Conservation (phyloP, 64 coral and sea anemone genomes). For the Hydrozoanthus tunicans region DNA sequence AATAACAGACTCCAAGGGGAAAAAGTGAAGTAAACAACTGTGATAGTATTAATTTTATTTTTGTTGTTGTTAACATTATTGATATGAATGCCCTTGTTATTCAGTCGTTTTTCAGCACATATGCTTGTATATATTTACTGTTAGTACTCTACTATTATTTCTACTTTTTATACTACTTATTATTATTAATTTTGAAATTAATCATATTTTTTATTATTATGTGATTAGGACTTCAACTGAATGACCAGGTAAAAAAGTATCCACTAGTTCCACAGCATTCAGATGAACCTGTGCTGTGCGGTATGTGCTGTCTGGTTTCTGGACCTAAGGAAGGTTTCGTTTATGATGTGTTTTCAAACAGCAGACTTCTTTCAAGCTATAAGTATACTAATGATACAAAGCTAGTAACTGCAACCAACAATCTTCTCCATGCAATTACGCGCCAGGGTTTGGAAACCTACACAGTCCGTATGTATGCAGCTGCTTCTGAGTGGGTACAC, state of each 20-base stretch:
- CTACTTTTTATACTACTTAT: not conserved
- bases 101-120: too few relatives aligned
- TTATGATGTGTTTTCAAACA: conserved; percentile 68
- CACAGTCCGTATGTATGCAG: conserved; percentile 90
- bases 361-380: conserved; percentile 70
- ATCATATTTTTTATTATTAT: not conserved
- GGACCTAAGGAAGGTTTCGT: conserved; percentile 88
- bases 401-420: conserved; percentile 60
- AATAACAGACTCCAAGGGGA: too few relatives aligned
- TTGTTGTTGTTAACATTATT: too few relatives aligned
- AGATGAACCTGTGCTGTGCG: conserved; percentile 61
- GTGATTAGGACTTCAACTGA: conserved; percentile 17
- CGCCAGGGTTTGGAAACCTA: conserved; percentile 82
- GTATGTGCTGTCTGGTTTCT: conserved; percentile 81
- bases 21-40: too few relatives aligned
- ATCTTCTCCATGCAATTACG: conserved; percentile 89
- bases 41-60: too few relatives aligned
- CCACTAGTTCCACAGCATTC: conserved; percentile 37
- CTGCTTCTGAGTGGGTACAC: conserved; percentile 72
- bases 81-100: too few relatives aligned
- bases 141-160: too few relatives aligned
- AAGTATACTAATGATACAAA: conserved; percentile 82
- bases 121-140: too few relatives aligned
- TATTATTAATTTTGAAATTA: not conserved
- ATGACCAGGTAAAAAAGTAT: conserved; percentile 42